Percentiles rank a stretch among this genome's conserved stretches.
Evolutionary conservation across 2,113 vertebrate genomes (phyloP).

Genomic region (Sigmodon hispidus): DNA sequence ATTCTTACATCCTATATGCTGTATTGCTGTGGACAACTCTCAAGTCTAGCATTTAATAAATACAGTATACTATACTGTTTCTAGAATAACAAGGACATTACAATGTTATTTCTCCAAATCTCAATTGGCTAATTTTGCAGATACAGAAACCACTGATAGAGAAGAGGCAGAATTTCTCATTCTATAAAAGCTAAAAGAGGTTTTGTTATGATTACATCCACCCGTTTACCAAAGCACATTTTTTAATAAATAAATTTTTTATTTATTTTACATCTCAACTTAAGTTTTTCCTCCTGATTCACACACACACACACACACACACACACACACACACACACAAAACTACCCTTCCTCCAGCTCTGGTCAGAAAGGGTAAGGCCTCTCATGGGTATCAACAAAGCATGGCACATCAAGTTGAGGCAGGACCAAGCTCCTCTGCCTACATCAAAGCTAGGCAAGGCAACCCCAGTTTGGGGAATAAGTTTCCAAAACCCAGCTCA

Average conservation of each 20-base stretch:
- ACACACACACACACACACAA: no score
- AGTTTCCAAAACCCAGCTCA: not conserved
- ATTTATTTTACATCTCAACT: no score
- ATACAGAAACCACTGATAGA: not conserved
- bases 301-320: no score
- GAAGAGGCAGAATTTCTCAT: not conserved
- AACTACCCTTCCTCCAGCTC: not conserved
- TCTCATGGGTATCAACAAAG: not conserved
- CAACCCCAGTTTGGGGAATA: not conserved
- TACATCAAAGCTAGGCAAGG: not conserved
- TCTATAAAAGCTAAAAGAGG: not conserved
- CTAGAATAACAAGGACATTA: not conserved
- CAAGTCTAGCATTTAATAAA: not conserved
- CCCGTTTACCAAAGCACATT: not conserved
- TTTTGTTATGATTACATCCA: not conserved
- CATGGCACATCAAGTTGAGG: not conserved
- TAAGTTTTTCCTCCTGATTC: no score
- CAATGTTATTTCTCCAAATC: not conserved
- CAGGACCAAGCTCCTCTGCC: not conserved
- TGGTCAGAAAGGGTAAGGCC: not conserved
- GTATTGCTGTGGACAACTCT: not conserved
- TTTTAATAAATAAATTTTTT: no score
- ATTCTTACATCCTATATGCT: not conserved
- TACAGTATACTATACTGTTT: not conserved
- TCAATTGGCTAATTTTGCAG: not conserved